phyloP scores from a whole-genome alignment of 2,888 invertebrate species.

The Aspidiotus destructor region DNA sequence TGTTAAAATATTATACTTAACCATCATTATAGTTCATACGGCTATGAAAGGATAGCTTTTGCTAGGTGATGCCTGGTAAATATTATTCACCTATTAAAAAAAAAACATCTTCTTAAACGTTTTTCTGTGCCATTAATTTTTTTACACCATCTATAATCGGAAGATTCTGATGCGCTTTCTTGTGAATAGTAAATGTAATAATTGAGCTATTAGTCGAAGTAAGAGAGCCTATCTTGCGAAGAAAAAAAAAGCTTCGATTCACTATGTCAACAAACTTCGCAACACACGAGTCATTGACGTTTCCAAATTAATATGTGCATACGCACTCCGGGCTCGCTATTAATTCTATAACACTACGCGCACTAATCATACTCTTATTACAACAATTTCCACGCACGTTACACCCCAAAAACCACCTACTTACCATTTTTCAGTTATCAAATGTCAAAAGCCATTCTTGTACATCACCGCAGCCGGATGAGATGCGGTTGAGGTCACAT shows the following conservation, averaged over 20 bases:
- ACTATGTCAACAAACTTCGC: too few species aligned
- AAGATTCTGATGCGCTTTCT: too few species aligned
- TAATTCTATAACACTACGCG: conserved; percentile 8
- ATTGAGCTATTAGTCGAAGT: background rate
- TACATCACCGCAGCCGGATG: conserved; percentile 16
- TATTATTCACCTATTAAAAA: background rate
- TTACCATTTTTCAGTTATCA: conserved; percentile 28
- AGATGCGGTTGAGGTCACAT: conserved; percentile 29
- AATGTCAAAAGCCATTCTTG: conserved; percentile 31
- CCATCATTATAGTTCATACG: background rate
- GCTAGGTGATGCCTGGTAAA: background rate
- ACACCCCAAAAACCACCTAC: conserved; percentile 27
- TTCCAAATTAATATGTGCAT: conserved; percentile 17
- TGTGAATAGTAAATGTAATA: background rate
- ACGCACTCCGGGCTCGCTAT: background rate
- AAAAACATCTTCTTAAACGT: background rate
- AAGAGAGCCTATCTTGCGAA: background rate
- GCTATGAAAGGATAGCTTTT: background rate
- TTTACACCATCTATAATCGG: background rate
- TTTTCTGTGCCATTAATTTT: background rate
- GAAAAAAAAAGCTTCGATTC: background rate
- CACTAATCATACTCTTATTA: conserved; percentile 27
- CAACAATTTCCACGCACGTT: conserved; percentile 9
- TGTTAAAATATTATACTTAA: conserved; percentile 19
- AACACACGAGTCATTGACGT: conserved; percentile 4